These are phyloP conservation scores for Martes martes DNA, from an alignment of 2,113 vertebrate species.

Conservation along the genomic window DNA sequence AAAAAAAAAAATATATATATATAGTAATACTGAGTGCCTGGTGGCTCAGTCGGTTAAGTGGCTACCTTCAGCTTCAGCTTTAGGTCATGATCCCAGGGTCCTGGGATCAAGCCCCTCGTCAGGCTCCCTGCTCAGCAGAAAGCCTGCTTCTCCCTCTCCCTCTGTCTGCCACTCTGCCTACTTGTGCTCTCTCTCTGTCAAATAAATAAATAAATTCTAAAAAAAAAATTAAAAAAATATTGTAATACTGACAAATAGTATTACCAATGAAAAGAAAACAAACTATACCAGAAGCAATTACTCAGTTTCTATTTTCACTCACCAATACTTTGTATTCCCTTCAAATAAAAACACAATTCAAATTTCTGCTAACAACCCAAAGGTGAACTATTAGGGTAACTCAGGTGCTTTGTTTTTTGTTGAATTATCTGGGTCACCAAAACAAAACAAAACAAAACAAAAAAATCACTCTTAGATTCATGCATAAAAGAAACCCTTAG, in stretches of 20 bases:
- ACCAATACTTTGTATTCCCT: background rate
- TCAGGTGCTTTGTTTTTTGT: background rate
- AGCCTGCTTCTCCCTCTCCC: no score
- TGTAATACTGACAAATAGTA: background rate
- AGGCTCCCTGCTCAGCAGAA: no score
- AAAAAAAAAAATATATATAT: background rate
- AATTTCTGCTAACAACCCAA: background rate
- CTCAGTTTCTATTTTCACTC: background rate
- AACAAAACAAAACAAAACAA: background rate
- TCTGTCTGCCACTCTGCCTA: no score
- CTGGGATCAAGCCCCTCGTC: no score
- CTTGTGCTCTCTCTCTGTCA: no score
- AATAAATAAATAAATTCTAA: no score
- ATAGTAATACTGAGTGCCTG: no score
- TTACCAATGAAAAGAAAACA: background rate
- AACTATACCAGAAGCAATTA: background rate
- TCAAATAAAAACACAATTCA: constrained; percentile 15
- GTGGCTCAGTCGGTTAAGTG: no score
- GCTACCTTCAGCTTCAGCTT: no score
- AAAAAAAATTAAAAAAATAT: background rate
- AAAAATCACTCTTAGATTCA: background rate
- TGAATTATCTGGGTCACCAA: background rate
- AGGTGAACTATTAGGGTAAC: background rate
- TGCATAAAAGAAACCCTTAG: background rate
- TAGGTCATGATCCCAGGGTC: no score